Conservation (phyloP, 2,888 invertebrate species). For the Plebejus melissa region DNA sequence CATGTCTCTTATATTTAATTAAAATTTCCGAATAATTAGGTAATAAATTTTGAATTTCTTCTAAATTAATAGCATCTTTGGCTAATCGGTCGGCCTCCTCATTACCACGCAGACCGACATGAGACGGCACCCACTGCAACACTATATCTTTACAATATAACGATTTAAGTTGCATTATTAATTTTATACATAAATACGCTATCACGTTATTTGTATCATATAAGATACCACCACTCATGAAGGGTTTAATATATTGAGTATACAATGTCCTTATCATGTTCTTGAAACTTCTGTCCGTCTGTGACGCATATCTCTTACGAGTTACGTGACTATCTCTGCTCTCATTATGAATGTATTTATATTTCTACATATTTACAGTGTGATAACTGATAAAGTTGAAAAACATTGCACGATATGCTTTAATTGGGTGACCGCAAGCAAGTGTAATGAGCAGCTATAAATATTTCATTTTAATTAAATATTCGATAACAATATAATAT, state of each 20-base stretch:
- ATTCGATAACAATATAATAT: not conserved
- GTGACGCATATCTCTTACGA: slow-evolving; percentile 36
- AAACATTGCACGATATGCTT: slow-evolving; percentile 34
- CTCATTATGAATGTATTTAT: slow-evolving; percentile 35
- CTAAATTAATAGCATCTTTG: no score
- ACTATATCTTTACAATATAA: no score
- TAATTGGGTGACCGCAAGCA: not conserved
- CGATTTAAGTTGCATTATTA: no score
- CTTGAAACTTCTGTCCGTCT: slow-evolving; percentile 30
- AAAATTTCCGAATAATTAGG: no score
- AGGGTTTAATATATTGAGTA: slow-evolving; percentile 8
- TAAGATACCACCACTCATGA: not conserved
- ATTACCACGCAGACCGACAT: no score
- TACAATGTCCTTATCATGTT: slow-evolving; percentile 25
- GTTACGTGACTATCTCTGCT: slow-evolving; percentile 36
- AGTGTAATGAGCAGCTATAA: slow-evolving; percentile 13
- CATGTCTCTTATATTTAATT: no score
- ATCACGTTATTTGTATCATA: no score
- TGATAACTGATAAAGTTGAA: slow-evolving; percentile 35
- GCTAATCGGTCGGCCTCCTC: no score
- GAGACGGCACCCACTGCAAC: no score
- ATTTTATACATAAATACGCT: no score
- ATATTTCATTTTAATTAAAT: slow-evolving; percentile 1
- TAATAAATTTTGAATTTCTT: no score
- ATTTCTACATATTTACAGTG: slow-evolving; percentile 33